These are phyloP conservation scores for Drosophila anomelani DNA, from an alignment of 2,888 invertebrate genomes.

Conservation along the genomic window DNA sequence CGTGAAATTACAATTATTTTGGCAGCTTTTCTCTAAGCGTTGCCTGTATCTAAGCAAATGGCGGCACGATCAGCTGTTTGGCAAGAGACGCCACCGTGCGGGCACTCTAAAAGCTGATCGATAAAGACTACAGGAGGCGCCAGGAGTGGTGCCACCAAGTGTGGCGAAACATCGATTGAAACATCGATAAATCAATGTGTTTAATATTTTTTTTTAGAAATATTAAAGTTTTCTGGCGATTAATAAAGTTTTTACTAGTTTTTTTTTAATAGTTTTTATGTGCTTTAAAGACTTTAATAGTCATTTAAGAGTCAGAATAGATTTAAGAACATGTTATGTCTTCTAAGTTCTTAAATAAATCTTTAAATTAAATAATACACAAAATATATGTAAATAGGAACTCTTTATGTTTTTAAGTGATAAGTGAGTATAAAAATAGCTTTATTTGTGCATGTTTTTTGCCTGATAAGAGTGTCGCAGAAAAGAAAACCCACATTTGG, in stretches of 20 bases:
- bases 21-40: neutral
- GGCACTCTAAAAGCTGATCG: neutral
- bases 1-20: neutral
- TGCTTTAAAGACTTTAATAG: too few relatives aligned
- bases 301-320: too few relatives aligned
- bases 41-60: neutral
- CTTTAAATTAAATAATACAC: neutral
- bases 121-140: neutral
- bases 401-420: neutral
- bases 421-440: neutral
- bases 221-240: too few relatives aligned
- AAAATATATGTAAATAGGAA: neutral
- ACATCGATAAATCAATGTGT: neutral
- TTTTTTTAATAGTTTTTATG: too few relatives aligned
- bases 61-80: neutral
- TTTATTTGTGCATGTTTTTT: constrained; percentile 16
- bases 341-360: accelerated
- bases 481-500: constrained; percentile 8
- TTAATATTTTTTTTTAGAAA: neutral
- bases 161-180: neutral
- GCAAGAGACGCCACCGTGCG: neutral
- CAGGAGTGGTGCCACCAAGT: neutral
- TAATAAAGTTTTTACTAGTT: too few relatives aligned
- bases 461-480: constrained; percentile 37
- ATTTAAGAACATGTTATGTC: too few relatives aligned